Percentiles rank a stretch among this genome's conserved stretches.
Conservation (phyloP, 2,113 vertebrate genomes). For the Mustelus asterias region DNA sequence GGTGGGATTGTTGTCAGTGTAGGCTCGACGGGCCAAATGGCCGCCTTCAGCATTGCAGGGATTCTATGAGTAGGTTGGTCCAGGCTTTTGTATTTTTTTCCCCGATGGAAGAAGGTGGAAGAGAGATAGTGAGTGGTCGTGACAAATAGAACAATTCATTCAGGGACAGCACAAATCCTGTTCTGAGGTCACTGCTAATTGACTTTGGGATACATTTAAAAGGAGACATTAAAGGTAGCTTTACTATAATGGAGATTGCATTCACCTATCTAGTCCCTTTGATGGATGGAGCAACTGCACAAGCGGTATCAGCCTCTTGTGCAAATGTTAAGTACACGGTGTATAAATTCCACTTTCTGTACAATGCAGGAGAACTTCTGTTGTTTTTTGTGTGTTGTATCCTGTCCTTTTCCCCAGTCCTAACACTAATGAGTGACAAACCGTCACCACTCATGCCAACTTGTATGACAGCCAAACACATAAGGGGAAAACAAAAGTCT, state of each 20-base stretch:
- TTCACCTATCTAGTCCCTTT: neutral
- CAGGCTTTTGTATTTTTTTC: no score
- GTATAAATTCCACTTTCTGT: neutral
- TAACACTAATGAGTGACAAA: neutral
- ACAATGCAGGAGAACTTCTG: neutral
- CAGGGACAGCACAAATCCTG: neutral
- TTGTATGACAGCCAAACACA: neutral
- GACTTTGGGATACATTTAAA: neutral
- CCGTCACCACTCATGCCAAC: neutral
- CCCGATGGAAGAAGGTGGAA: no score
- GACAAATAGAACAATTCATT: neutral
- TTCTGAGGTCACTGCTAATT: neutral
- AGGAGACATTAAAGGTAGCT: neutral
- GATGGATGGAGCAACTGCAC: neutral
- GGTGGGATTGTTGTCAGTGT: no score
- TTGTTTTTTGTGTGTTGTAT: neutral
- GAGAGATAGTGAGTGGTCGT: neutral
- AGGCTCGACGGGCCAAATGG: no score
- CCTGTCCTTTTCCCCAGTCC: neutral
- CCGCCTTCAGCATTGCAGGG: no score
- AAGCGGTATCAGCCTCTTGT: neutral
- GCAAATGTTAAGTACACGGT: neutral
- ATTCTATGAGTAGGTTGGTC: no score
- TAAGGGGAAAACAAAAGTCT: neutral
- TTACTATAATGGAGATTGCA: neutral